These are phyloP conservation scores for Colossoma macropomum DNA, from an alignment of 2,113 vertebrate species.

Conservation along the genomic window DNA sequence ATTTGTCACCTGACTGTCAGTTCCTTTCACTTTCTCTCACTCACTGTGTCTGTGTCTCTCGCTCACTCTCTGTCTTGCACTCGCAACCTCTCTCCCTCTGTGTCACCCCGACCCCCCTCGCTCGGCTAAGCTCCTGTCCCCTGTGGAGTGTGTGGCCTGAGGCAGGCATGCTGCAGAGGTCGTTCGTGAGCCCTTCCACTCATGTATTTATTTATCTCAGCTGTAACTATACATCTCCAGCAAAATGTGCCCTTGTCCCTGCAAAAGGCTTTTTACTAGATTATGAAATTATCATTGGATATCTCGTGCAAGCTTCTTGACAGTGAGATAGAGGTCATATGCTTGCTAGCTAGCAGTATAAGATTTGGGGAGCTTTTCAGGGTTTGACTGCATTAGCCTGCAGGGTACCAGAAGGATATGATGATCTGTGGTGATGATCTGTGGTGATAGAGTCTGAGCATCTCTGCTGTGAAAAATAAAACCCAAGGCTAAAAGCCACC, in stretches of 20 bases:
- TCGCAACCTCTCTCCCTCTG: not conserved
- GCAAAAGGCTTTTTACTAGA: conserved; percentile 23
- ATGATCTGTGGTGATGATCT: not conserved
- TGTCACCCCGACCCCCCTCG: not conserved
- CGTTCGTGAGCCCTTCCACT: conserved; percentile 51
- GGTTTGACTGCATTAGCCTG: not conserved
- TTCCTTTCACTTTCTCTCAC: not conserved
- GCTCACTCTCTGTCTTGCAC: not conserved
- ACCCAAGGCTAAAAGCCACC: not conserved
- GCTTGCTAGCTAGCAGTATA: not conserved
- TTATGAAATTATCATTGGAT: conserved; percentile 16
- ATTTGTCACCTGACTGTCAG: not conserved
- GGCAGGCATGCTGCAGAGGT: conserved; percentile 62
- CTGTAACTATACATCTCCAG: conserved; percentile 13
- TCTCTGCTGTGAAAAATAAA: too few species aligned
- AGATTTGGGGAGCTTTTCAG: not conserved
- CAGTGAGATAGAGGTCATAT: not conserved
- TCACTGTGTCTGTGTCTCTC: not conserved
- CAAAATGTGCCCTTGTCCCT: not conserved
- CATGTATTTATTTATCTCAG: conserved; percentile 55
- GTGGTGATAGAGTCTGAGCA: too few species aligned
- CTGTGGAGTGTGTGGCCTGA: conserved; percentile 52
- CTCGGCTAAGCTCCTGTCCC: conserved; percentile 56
- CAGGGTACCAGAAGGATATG: not conserved
- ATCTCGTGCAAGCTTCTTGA: not conserved